phyloP scores from a whole-genome alignment of 2,888 invertebrate genomes.

The Himalopsyche anomala region DNA sequence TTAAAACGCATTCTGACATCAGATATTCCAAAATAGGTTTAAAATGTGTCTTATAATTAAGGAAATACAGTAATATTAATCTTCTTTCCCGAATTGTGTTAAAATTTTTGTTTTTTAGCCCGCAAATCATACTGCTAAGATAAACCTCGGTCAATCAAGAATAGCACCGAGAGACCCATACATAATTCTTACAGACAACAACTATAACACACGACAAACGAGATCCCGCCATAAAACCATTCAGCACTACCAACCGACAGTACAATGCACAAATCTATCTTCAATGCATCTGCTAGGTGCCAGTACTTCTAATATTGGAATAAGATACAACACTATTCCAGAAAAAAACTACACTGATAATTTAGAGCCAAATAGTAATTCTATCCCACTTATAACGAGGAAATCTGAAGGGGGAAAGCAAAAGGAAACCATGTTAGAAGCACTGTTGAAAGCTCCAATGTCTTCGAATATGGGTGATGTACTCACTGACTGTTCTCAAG shows the following conservation, averaged over 20 bases:
- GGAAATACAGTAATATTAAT: no score
- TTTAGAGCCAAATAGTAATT: not conserved
- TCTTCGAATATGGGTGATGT: constrained; percentile 54
- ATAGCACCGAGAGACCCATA: constrained; percentile 48
- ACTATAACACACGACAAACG: constrained; percentile 38
- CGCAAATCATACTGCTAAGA: not conserved
- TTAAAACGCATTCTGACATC: no score
- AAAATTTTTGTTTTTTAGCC: not conserved
- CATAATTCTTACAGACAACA: constrained; percentile 19
- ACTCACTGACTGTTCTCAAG: constrained; percentile 50
- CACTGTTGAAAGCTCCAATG: constrained; percentile 55
- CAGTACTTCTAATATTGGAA: not conserved
- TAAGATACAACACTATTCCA: not conserved
- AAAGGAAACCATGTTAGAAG: constrained; percentile 48
- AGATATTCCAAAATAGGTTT: no score
- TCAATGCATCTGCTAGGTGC: not conserved
- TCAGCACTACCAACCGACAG: constrained; percentile 38
- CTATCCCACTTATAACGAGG: not conserved
- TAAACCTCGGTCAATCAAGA: constrained; percentile 43
- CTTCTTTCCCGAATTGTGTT: no score
- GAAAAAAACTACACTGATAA: not conserved
- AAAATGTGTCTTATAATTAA: no score
- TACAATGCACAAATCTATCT: constrained; percentile 41
- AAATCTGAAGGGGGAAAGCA: not conserved
- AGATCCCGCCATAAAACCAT: constrained; percentile 46